Evolutionary conservation across 2,113 vertebrate species (phyloP).

Genomic region (Turnix velox): DNA sequence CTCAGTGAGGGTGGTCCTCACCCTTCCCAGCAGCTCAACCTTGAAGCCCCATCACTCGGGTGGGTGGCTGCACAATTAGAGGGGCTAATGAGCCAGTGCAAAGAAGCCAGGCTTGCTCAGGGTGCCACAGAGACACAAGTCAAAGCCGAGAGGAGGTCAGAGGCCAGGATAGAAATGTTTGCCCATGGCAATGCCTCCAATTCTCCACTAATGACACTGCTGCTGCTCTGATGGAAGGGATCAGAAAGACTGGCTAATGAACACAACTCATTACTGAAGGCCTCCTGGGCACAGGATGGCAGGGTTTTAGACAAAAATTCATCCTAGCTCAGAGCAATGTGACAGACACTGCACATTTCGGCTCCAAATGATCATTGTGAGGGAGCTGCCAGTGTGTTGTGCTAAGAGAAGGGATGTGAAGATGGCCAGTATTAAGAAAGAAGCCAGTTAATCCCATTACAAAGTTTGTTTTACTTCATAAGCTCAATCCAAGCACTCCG

Average conservation of each 20-base stretch:
- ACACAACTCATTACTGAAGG: constrained; percentile 47
- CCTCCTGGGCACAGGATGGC: constrained; percentile 34
- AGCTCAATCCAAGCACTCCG: background rate
- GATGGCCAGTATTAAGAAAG: background rate
- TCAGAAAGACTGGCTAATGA: constrained; percentile 67
- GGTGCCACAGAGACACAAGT: background rate
- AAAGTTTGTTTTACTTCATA: constrained; percentile 47
- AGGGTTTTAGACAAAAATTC: constrained; percentile 18
- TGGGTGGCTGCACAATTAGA: background rate
- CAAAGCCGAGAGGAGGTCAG: background rate
- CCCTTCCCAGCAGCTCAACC: background rate
- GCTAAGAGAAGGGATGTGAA: background rate
- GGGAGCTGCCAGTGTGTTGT: background rate
- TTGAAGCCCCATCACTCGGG: background rate
- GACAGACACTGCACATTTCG: background rate
- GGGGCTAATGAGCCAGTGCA: background rate
- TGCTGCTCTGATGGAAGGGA: background rate
- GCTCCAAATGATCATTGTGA: background rate
- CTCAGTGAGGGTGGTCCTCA: background rate
- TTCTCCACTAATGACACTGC: constrained; percentile 20
- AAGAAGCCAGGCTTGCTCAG: background rate
- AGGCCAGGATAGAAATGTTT: background rate
- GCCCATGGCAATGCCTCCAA: constrained; percentile 6
- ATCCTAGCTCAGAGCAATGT: constrained; percentile 33
- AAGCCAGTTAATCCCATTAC: constrained; percentile 40